Evolutionary conservation across 1,140 invertebrate genomes (phyloP).

Genomic region (Heliothis virescens): DNA sequence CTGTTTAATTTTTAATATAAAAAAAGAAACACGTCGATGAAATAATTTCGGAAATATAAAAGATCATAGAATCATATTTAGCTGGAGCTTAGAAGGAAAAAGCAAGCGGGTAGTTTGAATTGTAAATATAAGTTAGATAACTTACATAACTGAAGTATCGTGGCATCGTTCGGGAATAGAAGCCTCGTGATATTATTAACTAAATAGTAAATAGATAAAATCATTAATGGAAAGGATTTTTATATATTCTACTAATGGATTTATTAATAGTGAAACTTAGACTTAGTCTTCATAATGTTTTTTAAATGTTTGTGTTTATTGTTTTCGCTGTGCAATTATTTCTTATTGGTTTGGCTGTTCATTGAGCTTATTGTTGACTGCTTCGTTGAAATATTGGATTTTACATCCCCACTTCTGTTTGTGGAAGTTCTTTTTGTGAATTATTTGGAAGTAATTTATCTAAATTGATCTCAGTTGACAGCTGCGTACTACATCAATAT

Average conservation of each 20-base stretch:
- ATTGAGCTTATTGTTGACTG: conserved; percentile 74
- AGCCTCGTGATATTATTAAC: conserved; percentile 85
- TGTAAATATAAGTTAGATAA: conserved; percentile 84
- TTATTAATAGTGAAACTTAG: conserved; percentile 84
- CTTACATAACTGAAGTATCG: conserved; percentile 75
- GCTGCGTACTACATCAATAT: conserved; percentile 79
- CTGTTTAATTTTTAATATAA: conserved; percentile 62
- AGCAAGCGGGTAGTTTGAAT: conserved; percentile 83
- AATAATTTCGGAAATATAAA: conserved; percentile 65
- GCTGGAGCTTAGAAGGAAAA: conserved; percentile 78
- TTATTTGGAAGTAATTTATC: conserved; percentile 21
- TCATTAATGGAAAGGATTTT: conserved; percentile 85
- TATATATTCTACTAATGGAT: conserved; percentile 85
- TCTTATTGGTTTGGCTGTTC: conserved; percentile 72
- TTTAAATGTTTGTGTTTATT: conserved; percentile 81
- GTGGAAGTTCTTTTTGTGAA: conserved; percentile 20
- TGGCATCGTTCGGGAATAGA: conserved; percentile 79
- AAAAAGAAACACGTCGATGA: conserved; percentile 43
- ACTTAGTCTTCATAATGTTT: conserved; percentile 79
- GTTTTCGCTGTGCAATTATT: conserved; percentile 84
- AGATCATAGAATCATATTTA: conserved; percentile 67
- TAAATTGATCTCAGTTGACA: conserved; percentile 79
- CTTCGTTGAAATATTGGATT: conserved; percentile 65
- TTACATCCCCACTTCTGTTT: conserved; percentile 42
- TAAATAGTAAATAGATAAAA: conserved; percentile 85